Evolutionary conservation across 64 coral and sea anemone genomes (phyloP).

Genomic region (Exaiptasia diaphana): DNA sequence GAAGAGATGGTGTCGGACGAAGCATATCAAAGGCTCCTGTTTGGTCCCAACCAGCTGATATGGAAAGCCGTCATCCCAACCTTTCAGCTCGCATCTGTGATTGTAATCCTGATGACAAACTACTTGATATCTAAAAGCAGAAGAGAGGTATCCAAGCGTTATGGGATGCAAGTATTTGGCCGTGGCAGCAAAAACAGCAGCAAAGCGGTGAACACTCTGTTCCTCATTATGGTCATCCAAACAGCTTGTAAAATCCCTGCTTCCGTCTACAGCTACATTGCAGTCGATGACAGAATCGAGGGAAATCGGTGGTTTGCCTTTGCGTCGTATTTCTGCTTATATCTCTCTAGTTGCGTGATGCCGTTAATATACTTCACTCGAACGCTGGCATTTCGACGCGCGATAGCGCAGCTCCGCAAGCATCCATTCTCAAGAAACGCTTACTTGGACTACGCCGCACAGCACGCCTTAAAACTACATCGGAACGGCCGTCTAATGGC

Average conservation of each 20-base stretch:
- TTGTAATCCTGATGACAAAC: not conserved
- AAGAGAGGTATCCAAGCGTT: not conserved
- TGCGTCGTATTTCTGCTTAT: not conserved
- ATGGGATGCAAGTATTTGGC: not conserved
- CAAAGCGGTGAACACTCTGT: not conserved
- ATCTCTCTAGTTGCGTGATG: not conserved
- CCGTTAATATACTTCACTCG: not conserved
- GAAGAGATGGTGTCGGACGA: not conserved
- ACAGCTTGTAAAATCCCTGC: not conserved
- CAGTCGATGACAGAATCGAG: not conserved
- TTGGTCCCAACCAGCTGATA: not conserved
- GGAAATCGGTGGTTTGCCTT: not conserved
- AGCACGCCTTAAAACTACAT: not conserved
- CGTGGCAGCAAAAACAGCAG: not conserved
- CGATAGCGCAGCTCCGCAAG: not conserved
- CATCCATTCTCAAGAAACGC: not conserved
- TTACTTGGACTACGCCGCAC: not conserved
- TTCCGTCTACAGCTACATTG: not conserved
- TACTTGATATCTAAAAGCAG: constrained; percentile 1
- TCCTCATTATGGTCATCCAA: not conserved
- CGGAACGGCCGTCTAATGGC: not conserved
- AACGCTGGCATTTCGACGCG: not conserved
- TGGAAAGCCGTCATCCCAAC: constrained; percentile 1
- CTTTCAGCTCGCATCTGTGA: not conserved
- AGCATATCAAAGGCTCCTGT: not conserved